Conservation (phyloP, 2,797 vertebrate species). For the Urophycis tenuis region DNA sequence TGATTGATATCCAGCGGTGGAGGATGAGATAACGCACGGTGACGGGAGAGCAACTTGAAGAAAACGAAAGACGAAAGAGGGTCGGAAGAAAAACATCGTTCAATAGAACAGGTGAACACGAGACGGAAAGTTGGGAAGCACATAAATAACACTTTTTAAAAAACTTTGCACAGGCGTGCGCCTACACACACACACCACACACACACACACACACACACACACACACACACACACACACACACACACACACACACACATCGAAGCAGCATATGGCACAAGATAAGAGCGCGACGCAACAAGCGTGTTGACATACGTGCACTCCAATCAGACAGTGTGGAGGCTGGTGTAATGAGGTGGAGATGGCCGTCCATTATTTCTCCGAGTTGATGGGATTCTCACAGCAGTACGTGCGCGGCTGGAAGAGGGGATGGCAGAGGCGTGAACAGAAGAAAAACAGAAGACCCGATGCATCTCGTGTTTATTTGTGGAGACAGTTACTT, state of each 20-base stretch:
- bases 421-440: conserved; percentile 43
- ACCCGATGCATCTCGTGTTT: neutral
- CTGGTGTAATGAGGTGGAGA: conserved; percentile 73
- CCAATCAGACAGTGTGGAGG: conserved; percentile 62
- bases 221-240: conserved; percentile 6
- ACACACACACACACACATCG: neutral
- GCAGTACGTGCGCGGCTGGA: conserved; percentile 60
- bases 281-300: neutral
- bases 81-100: no score
- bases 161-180: no score
- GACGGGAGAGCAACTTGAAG: conserved; percentile 3
- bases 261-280: neutral
- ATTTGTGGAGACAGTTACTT: conserved; percentile 2
- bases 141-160: neutral
- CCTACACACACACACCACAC: neutral
- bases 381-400: conserved; percentile 71
- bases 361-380: conserved; percentile 67
- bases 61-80: neutral
- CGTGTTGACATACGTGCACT: conserved; percentile 11
- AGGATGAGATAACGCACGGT: neutral
- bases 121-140: conserved; percentile 12
- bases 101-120: neutral
- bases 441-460: conserved; percentile 35
- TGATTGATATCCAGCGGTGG: conserved; percentile 71
- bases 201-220: no score